A percentile compares a stretch with the other conserved stretches of the same genome.
Conservation (phyloP, 2,113 vertebrate species). For the Tupaia chinensis region DNA sequence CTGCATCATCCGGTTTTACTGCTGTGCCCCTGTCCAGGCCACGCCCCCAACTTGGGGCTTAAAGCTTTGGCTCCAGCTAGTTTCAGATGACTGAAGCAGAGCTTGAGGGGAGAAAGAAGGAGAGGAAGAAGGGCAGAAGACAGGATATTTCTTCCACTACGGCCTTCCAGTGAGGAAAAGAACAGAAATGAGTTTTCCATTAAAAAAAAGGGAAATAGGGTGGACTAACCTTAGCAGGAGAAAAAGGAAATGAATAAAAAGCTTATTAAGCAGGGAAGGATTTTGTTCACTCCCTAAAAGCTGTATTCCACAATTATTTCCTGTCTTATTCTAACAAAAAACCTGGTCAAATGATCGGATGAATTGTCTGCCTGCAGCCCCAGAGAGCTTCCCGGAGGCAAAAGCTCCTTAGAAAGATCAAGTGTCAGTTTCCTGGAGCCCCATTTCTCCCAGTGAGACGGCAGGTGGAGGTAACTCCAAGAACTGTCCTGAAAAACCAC, state of each 20-base stretch:
- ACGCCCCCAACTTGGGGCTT: neutral
- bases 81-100: neutral
- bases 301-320: neutral
- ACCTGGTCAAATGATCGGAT: neutral
- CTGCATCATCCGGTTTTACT: too few species aligned
- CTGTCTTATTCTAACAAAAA: conserved; percentile 26
- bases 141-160: conserved; percentile 63
- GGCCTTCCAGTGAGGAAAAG: neutral
- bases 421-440: neutral
- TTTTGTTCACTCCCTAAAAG: neutral
- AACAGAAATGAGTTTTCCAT: conserved; percentile 20
- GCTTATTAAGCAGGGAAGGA: neutral
- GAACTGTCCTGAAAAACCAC: too few species aligned
- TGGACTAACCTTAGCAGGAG: neutral
- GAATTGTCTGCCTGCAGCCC: conserved; percentile 32
- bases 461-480: neutral
- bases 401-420: neutral
- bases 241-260: conserved; percentile 60
- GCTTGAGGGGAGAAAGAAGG: neutral
- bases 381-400: neutral
- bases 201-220: neutral
- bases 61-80: neutral
- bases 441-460: neutral
- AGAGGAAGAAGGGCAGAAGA: conserved; percentile 15
- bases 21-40: too few species aligned